phyloP scores from a whole-genome alignment of 1,140 invertebrate species.

The Polypedilum vanderplanki region DNA sequence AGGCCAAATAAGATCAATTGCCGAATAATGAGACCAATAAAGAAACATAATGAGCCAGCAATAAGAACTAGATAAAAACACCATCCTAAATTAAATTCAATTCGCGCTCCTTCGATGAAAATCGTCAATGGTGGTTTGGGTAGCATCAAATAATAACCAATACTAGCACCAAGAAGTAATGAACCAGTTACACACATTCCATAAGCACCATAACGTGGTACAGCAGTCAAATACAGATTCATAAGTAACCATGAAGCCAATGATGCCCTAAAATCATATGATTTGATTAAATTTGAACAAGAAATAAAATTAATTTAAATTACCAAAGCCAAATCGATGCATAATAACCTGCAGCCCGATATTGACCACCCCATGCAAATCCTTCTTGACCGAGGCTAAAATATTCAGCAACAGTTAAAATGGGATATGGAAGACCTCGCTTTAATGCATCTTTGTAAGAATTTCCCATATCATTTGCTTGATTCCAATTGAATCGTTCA shows the following conservation, averaged over 20 bases:
- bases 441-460: conserved; percentile 75
- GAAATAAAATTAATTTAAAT: conserved; percentile 31
- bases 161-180: conserved; percentile 66
- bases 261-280: conserved; percentile 62
- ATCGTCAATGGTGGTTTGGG: conserved; percentile 75
- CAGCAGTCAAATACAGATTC: conserved; percentile 84
- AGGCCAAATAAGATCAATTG: conserved; percentile 77
- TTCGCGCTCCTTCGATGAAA: conserved; percentile 70
- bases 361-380: conserved; percentile 91
- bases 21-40: conserved; percentile 70
- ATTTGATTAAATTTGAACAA: background rate
- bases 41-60: conserved; percentile 68
- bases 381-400: conserved; percentile 93
- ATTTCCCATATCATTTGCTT: conserved; percentile 69
- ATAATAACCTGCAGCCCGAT: conserved; percentile 90
- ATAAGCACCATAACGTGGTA: conserved; percentile 88
- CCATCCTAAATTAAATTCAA: conserved; percentile 82
- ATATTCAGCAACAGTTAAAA: conserved; percentile 93
- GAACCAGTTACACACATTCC: conserved; percentile 74
- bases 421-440: conserved; percentile 90
- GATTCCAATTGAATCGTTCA: conserved; percentile 87
- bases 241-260: conserved; percentile 86
- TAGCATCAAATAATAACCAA: conserved; percentile 76
- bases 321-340: conserved; percentile 86
- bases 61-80: conserved; percentile 86